Percentiles rank a stretch among this genome's conserved stretches.
Evolutionary conservation across 2,888 invertebrate genomes (phyloP).

Genomic region (Orgyia antiqua): DNA sequence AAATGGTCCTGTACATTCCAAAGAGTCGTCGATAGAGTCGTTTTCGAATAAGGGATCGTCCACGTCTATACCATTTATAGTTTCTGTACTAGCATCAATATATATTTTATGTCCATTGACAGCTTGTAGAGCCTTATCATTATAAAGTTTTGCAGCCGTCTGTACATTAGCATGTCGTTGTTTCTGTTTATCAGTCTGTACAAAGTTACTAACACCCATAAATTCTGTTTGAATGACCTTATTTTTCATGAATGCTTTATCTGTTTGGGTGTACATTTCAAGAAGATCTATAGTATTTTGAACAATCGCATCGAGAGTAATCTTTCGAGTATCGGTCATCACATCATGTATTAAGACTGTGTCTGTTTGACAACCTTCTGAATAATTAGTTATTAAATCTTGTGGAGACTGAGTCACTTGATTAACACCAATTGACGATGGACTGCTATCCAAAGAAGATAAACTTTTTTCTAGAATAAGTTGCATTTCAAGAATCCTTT

Average conservation of each 20-base stretch:
- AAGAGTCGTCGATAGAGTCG: conserved; percentile 15
- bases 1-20: conserved; percentile 16
- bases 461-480: conserved; percentile 58
- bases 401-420: conserved; percentile 58
- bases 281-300: conserved; percentile 48
- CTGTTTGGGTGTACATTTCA: conserved; percentile 65
- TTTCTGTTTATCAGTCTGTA: conserved; percentile 58
- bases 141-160: conserved; percentile 39
- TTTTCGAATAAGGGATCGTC: conserved; percentile 31
- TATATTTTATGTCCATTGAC: conserved; percentile 26
- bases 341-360: conserved; percentile 55
- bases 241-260: conserved; percentile 51
- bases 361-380: conserved; percentile 67
- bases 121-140: conserved; percentile 45
- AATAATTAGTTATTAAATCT: conserved; percentile 49
- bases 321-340: conserved; percentile 57
- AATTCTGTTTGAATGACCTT: conserved; percentile 55
- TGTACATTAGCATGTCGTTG: conserved; percentile 45
- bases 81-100: conserved; percentile 43
- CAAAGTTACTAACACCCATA: conserved; percentile 33
- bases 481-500: conserved; percentile 67
- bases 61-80: conserved; percentile 32
- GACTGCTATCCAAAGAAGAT: conserved; percentile 51
- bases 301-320: conserved; percentile 56
- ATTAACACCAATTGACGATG: conserved; percentile 57